Evolutionary conservation across 2,888 invertebrate genomes (phyloP).

Genomic region (Auanema freiburgensis): DNA sequence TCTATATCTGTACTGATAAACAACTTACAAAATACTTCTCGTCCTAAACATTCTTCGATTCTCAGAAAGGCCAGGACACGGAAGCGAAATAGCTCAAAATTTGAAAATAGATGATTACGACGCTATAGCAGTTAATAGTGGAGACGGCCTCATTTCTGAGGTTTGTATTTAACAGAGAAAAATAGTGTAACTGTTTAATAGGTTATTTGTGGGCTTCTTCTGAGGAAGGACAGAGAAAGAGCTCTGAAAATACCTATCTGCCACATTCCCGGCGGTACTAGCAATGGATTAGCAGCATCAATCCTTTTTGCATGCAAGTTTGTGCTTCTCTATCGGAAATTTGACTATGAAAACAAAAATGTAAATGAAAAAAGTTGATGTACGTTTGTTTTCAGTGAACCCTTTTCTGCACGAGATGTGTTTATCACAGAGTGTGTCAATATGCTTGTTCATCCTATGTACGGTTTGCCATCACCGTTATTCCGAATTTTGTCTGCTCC

Average conservation of each 20-base stretch:
- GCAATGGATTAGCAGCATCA: conserved; percentile 79
- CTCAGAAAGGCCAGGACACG: conserved; percentile 74
- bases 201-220: conserved; percentile 79
- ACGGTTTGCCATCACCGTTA: conserved; percentile 4
- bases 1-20: not conserved
- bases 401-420: conserved; percentile 45
- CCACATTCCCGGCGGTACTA: conserved; percentile 91
- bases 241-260: conserved; percentile 81
- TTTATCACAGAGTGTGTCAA: conserved; percentile 48
- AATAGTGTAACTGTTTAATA: conserved; percentile 27
- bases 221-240: conserved; percentile 82
- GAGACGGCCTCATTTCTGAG: conserved; percentile 69
- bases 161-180: conserved; percentile 46
- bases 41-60: not conserved
- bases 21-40: too few relatives aligned
- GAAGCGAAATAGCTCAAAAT: conserved; percentile 73
- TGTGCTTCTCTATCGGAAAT: conserved; percentile 1
- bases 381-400: conserved; percentile 38
- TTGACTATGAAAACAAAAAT: not conserved
- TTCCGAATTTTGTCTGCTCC: not conserved
- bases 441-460: conserved; percentile 40
- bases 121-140: conserved; percentile 74
- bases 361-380: too few relatives aligned
- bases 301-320: conserved; percentile 47
- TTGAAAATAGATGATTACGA: conserved; percentile 78